A percentile compares a stretch with the other conserved stretches of the same genome.
Conservation (phyloP, 2,113 vertebrate genomes). For the Chaetorhynchus papuensis region DNA sequence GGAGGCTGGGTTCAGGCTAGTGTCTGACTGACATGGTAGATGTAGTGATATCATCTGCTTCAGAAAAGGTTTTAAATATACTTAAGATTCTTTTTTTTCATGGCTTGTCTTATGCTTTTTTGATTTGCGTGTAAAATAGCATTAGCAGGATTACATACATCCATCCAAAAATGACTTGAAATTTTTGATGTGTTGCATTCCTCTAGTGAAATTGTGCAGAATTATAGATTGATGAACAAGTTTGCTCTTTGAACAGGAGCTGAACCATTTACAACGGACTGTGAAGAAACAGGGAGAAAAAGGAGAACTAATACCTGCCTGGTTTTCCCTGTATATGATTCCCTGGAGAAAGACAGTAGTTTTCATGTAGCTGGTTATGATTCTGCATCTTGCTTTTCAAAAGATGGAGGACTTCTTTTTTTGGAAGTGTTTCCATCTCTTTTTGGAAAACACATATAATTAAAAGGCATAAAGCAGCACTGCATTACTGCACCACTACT, state of each 20-base stretch:
- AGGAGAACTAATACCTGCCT: background rate
- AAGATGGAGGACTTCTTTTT: background rate
- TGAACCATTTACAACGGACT: background rate
- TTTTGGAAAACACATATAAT: background rate
- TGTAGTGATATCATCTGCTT: background rate
- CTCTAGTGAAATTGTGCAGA: background rate
- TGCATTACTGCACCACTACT: background rate
- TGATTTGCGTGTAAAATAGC: background rate
- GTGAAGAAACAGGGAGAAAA: background rate
- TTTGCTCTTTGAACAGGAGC: background rate
- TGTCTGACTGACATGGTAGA: background rate
- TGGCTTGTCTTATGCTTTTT: background rate
- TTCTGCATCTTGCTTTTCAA: background rate
- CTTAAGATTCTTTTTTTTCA: background rate
- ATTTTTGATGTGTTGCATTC: background rate
- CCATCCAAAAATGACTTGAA: background rate
- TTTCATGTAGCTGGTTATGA: background rate
- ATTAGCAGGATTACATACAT: background rate
- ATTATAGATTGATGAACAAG: background rate
- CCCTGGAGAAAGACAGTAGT: background rate
- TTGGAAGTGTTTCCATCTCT: background rate
- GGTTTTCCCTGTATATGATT: background rate
- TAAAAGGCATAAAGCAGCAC: background rate
- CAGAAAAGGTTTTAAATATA: background rate
- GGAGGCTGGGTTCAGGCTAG: background rate